Conservation (phyloP, 2,113 vertebrate species). For the Aldabrachelys gigantea region DNA sequence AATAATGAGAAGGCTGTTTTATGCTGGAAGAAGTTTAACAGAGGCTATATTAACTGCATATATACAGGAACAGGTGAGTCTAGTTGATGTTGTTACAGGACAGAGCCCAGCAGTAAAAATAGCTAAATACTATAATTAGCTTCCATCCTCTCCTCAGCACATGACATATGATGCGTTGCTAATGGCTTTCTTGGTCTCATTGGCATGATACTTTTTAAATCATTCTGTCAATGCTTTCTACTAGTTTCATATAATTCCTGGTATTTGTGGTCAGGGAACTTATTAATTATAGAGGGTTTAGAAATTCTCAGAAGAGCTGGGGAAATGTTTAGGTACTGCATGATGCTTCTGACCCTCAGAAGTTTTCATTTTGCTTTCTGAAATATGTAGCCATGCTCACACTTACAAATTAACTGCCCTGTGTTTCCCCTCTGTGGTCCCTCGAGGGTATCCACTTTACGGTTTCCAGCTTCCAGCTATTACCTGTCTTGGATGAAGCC, state of each 20-base stretch:
- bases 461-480: too few relatives aligned
- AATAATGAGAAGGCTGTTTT: not conserved
- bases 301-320: not conserved
- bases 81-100: not conserved
- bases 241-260: not conserved
- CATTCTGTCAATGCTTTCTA: not conserved
- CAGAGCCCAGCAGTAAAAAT: not conserved
- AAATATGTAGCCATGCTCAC: not conserved
- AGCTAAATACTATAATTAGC: not conserved
- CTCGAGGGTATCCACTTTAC: too few relatives aligned
- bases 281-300: too few relatives aligned
- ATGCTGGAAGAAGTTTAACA: not conserved
- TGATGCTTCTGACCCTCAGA: not conserved
- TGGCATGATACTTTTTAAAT: not conserved
- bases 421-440: too few relatives aligned
- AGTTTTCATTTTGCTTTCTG: constrained; percentile 5
- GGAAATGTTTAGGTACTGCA: not conserved
- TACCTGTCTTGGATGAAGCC: too few relatives aligned
- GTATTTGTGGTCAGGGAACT: not conserved
- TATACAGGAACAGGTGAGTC: not conserved
- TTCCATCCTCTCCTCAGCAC: not conserved
- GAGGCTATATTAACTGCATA: too few relatives aligned
- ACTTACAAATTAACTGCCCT: too few relatives aligned
- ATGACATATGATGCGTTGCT: not conserved
- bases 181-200: not conserved